phyloP scores from a whole-genome alignment of 2,113 vertebrate genomes.

The Tichodroma muraria region DNA sequence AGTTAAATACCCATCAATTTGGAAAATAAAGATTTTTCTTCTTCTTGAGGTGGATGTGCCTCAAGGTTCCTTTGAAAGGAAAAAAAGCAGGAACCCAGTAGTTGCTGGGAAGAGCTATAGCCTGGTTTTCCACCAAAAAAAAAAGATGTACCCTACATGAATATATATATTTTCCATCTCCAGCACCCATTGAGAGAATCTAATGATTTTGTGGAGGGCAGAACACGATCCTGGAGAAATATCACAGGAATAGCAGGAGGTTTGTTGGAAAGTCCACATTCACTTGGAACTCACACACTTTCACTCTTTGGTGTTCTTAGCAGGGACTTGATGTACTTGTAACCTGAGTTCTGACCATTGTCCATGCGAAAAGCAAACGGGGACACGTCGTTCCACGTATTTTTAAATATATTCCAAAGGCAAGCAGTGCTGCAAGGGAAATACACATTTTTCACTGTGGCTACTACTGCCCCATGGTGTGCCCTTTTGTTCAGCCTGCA shows the following conservation, averaged over 20 bases:
- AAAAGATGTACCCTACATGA: neutral
- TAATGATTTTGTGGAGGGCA: neutral
- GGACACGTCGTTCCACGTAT: fast-evolving
- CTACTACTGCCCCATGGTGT: neutral
- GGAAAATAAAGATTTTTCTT: neutral
- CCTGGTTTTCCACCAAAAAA: neutral
- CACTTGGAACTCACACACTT: neutral
- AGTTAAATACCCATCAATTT: neutral
- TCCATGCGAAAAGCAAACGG: neutral
- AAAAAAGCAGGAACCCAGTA: neutral
- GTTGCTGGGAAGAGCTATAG: neutral
- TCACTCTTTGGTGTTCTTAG: neutral
- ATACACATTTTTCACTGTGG: neutral
- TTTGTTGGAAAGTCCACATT: neutral
- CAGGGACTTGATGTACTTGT: neutral
- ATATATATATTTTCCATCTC: too few relatives aligned
- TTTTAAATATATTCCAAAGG: neutral
- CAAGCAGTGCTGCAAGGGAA: neutral
- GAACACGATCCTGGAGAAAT: neutral
- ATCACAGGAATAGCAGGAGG: neutral
- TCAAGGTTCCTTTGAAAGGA: neutral
- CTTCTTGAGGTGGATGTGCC: neutral
- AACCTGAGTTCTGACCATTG: neutral
- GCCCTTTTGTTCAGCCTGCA: fast-evolving
- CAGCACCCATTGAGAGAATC: neutral